Evolutionary conservation across 2,113 vertebrate species (phyloP).

Genomic region (Ptilonorhynchus violaceus): DNA sequence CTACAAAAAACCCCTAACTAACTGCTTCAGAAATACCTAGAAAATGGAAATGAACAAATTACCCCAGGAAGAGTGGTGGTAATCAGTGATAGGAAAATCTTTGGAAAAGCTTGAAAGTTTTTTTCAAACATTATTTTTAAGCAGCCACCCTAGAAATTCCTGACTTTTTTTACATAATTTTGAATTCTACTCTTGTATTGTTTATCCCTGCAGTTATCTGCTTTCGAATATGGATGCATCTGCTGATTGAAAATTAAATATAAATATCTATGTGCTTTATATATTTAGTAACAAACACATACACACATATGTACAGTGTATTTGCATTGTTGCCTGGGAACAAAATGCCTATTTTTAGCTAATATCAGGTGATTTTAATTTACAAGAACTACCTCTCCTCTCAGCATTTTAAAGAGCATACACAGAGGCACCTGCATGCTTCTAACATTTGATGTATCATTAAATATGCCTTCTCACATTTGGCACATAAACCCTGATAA

Average conservation of each 20-base stretch:
- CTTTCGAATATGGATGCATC: constrained; percentile 44
- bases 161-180: constrained; percentile 17
- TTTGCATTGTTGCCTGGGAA: background rate
- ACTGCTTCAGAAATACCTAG: background rate
- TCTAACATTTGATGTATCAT: constrained; percentile 72
- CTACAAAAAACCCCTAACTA: background rate
- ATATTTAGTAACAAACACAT: constrained; percentile 39
- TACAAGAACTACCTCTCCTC: background rate
- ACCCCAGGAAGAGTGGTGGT: background rate
- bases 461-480: constrained; percentile 77
- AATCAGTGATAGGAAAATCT: background rate
- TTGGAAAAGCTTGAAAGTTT: background rate
- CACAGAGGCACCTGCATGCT: constrained; percentile 51
- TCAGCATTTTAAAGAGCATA: constrained; percentile 40
- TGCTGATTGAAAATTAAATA: constrained; percentile 57
- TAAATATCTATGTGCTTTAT: constrained; percentile 34
- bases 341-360: constrained; percentile 32
- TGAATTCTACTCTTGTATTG: constrained; percentile 31
- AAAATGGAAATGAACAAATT: constrained; percentile 7
- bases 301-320: background rate
- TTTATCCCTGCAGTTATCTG: constrained; percentile 58
- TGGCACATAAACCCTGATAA: constrained; percentile 74
- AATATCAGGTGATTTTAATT: constrained; percentile 43
- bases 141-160: background rate
- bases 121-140: constrained; percentile 24